Conservation (phyloP, 1,140 invertebrate genomes). For the Chelonus insularis region DNA sequence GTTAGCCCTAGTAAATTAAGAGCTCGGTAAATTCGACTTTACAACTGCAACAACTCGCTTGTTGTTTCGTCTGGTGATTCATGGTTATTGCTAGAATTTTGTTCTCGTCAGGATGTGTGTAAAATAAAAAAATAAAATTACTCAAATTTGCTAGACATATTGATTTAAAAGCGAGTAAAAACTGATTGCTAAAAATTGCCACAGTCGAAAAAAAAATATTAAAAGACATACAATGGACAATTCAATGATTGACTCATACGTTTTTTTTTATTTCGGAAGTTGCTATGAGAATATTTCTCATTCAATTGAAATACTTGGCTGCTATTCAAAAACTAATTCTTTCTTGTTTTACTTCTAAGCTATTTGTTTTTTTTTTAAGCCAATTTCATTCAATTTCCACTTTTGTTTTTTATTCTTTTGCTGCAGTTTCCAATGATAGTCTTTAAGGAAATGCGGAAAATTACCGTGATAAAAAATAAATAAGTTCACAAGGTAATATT, state of each 20-base stretch:
- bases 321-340: conserved; percentile 39
- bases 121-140: neutral
- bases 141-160: neutral
- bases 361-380: conserved; percentile 30
- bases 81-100: too few relatives aligned
- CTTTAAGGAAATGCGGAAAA: too few relatives aligned
- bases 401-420: too few relatives aligned
- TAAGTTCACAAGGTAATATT: too few relatives aligned
- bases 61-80: too few relatives aligned
- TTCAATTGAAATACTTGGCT: conserved; percentile 51
- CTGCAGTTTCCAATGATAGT: too few relatives aligned
- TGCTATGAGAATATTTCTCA: conserved; percentile 2
- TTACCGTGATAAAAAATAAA: too few relatives aligned
- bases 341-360: conserved; percentile 26
- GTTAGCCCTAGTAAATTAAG: too few relatives aligned
- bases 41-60: too few relatives aligned
- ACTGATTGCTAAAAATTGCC: neutral
- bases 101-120: neutral
- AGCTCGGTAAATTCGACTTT: too few relatives aligned
- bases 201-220: neutral
- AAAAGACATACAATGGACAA: neutral
- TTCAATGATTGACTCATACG: neutral
- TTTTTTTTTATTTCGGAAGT: neutral
- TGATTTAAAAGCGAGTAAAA: neutral
- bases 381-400: conserved; percentile 12